Base-by-base conservation (phyloP, 2,113 vertebrate genomes). In the Galbula dea region DNA sequence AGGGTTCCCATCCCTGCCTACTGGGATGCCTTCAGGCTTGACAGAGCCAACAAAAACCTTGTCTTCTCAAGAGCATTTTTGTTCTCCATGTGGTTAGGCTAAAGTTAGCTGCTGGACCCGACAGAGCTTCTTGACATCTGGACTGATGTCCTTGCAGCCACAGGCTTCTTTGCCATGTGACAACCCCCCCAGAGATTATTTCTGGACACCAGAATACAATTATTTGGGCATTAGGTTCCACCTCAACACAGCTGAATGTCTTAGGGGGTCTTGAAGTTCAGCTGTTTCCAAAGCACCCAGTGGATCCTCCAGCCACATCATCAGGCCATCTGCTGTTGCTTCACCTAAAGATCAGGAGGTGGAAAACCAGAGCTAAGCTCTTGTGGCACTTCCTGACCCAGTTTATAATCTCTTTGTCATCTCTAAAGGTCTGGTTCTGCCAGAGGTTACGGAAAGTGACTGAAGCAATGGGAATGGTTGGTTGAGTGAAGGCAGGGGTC, bases 1-100 rank as follows among this genome's bases (percentile, higher is more conserved):
- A 89, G 63, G 32, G 36, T 41, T 92, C 72, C 39, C 57, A 62
- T 49, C 61, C 57, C 46, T 78, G 41, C 55, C 46, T 71, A 12
- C 71, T 52, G 45, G 54, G 65, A 94, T 81, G 81, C 12, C 51
- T 89, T 61, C 17, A 69, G 23, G 34, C 8, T 80, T 77, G 30
- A 26, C 17, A 51, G 55, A 83, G 88, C 90, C 94, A 94, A 94
- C 43, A 77, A 89, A 94, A 94, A 88, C 78, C 73, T 69, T 51
- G 71, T 72, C 57, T 11, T 84, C 74, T 87, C 57, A 67, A 91
- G 57, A 87, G n/a, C 22, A 32, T 27, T 93, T 78, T 76, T 88
- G 81, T 76, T 91, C n/a, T 89, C 79, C 46, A 6, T 48, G 45
- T 76, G 67, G 61, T 82, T 74, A 83, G 13, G 12, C 68, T 89